These are phyloP conservation scores for Uloborus plumipes DNA, from an alignment of 2,888 invertebrate genomes.

Conservation along the genomic window DNA sequence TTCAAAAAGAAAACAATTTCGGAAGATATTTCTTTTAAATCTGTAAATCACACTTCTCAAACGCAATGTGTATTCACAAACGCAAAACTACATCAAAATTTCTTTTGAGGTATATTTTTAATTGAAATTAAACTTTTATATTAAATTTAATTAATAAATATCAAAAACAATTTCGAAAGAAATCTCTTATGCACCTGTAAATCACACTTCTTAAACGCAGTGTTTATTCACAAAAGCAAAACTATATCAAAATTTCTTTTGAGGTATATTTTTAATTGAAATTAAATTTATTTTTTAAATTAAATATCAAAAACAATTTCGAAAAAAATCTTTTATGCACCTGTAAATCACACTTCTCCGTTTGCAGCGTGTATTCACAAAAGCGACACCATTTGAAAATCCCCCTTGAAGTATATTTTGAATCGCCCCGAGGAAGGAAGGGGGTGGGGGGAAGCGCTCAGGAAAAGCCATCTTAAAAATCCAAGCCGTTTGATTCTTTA, in stretches of 20 bases:
- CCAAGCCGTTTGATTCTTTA: constrained; percentile 63
- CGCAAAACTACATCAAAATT: not conserved
- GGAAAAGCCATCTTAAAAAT: constrained; percentile 26
- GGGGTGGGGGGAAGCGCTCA: too few relatives aligned
- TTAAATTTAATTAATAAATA: too few relatives aligned
- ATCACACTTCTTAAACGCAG: not conserved
- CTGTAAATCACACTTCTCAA: not conserved
- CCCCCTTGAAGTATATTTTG: too few relatives aligned
- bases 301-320: not conserved
- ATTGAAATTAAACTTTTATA: too few relatives aligned
- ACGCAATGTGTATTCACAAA: not conserved
- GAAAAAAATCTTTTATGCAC: not conserved
- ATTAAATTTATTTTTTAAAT: too few relatives aligned
- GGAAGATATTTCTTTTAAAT: not conserved
- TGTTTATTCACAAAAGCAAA: not conserved
- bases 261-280: too few relatives aligned
- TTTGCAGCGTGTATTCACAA: not conserved
- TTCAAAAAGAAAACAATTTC: not conserved
- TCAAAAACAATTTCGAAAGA: not conserved
- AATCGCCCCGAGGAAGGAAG: too few relatives aligned
- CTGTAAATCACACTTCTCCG: not conserved
- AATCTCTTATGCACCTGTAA: constrained; percentile 1
- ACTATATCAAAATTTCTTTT: not conserved
- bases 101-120: too few relatives aligned
- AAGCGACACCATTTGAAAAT: not conserved